These are phyloP conservation scores for Eucera pruinosa DNA, from an alignment of 2,888 invertebrate species.

Conservation along the genomic window DNA sequence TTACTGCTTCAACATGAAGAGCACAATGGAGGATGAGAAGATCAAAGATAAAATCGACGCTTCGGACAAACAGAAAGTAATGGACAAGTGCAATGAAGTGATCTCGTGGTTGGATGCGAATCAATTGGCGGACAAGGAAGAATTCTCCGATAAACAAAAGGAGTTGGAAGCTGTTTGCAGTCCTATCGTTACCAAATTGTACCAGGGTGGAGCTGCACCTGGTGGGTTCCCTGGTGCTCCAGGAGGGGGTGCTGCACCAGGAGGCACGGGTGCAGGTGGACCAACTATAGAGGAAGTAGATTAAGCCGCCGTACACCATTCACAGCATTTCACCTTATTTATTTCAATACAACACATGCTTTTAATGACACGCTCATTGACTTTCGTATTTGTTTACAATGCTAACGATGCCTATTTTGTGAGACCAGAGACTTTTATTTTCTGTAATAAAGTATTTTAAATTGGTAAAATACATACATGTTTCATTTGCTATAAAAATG, in stretches of 20 bases:
- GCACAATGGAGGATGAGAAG: conserved; percentile 97
- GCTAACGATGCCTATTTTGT: not conserved
- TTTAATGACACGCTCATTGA: conserved; percentile 8
- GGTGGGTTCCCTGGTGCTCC: conserved; percentile 80
- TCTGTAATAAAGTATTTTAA: conserved; percentile 17
- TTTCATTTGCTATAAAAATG: conserved; percentile 49
- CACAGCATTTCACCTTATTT: conserved; percentile 13
- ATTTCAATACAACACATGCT: conserved; percentile 16
- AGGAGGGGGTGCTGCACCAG: conserved; percentile 81
- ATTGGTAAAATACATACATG: conserved; percentile 35
- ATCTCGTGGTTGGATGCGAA: conserved; percentile 93
- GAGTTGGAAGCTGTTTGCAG: conserved; percentile 90
- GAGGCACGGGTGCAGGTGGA: conserved; percentile 71
- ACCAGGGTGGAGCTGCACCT: conserved; percentile 85
- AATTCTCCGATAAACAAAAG: conserved; percentile 91
- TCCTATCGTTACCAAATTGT: conserved; percentile 93
- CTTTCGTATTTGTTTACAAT: not conserved
- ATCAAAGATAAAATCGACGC: conserved; percentile 92
- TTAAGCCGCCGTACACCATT: conserved; percentile 81
- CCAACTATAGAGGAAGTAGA: conserved; percentile 97
- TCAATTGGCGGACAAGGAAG: conserved; percentile 90
- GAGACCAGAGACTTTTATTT: conserved; percentile 37
- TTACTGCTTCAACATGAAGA: conserved; percentile 95
- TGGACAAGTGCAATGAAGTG: conserved; percentile 89
- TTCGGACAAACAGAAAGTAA: conserved; percentile 89